Evolutionary conservation across 2,113 vertebrate species (phyloP).

Genomic region (Hepsetus odoe): DNA sequence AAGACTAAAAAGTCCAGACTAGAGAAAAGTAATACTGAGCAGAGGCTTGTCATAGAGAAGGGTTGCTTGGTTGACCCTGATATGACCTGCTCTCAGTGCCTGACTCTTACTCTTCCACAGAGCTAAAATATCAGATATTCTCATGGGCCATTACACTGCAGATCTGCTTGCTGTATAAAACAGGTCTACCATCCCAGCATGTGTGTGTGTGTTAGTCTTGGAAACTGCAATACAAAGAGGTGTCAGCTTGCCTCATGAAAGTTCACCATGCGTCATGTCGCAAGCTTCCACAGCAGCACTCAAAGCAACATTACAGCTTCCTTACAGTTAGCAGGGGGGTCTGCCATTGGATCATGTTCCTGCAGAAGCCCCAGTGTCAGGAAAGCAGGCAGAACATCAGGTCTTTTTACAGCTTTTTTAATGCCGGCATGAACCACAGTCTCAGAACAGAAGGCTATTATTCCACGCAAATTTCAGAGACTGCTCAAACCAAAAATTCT

Average conservation of each 20-base stretch:
- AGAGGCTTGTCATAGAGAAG: neutral
- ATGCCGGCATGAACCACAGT: conserved; percentile 1
- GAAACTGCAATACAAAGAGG: conserved; percentile 20
- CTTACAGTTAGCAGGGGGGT: conserved; percentile 38
- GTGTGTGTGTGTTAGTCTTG: conserved; percentile 17
- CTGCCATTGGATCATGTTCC: conserved; percentile 40
- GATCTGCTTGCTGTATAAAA: conserved; percentile 33
- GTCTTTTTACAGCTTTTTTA: conserved; percentile 32
- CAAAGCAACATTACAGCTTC: conserved; percentile 27
- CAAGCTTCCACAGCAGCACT: conserved; percentile 6
- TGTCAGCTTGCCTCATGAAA: conserved; percentile 38
- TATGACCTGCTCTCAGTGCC: conserved; percentile 56
- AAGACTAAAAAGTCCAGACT: too few relatives aligned
- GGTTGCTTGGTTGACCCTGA: conserved; percentile 59
- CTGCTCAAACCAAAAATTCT: neutral
- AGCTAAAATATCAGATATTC: conserved; percentile 54
- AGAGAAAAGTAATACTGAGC: too few relatives aligned
- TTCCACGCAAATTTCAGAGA: neutral
- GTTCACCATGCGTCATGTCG: conserved; percentile 22
- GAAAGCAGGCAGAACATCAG: conserved; percentile 14
- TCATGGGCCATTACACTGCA: conserved; percentile 50
- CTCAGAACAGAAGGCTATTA: conserved; percentile 17
- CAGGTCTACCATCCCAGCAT: conserved; percentile 4
- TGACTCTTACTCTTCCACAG: conserved; percentile 49
- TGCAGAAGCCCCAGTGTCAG: conserved; percentile 7